Evolutionary conservation across 1,140 invertebrate genomes (phyloP).

Genomic region (Theocolax elegans): DNA sequence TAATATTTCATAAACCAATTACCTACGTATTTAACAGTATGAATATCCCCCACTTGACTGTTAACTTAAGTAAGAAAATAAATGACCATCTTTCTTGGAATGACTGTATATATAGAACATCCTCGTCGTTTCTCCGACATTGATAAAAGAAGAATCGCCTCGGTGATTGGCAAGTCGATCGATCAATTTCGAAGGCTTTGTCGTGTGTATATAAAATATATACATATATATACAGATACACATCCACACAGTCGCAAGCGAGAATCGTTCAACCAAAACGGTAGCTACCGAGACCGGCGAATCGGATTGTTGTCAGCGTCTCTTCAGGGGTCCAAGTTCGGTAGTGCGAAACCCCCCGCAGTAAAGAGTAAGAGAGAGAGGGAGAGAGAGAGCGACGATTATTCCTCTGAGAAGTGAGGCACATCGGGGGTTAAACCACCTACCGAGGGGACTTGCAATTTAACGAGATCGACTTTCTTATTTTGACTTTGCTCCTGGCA

Average conservation of each 20-base stretch:
- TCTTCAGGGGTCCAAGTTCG: constrained; percentile 38
- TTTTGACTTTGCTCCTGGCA: neutral
- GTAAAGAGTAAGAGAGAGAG: constrained; percentile 26
- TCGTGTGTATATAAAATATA: neutral
- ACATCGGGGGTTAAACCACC: constrained; percentile 57
- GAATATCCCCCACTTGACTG: no score
- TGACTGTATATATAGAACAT: constrained; percentile 10
- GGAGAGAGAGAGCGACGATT: constrained; percentile 46
- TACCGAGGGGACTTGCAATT: constrained; percentile 44
- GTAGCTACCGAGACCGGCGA: constrained; percentile 53
- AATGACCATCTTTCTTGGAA: constrained; percentile 6
- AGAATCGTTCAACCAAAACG: constrained; percentile 35
- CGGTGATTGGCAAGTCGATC: constrained; percentile 36
- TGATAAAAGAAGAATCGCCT: constrained; percentile 35
- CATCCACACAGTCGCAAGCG: neutral
- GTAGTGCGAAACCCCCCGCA: constrained; percentile 54
- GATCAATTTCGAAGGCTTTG: constrained; percentile 25
- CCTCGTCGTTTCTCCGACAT: no score
- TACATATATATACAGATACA: neutral
- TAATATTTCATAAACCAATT: no score
- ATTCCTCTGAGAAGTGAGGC: constrained; percentile 50
- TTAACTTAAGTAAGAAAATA: no score
- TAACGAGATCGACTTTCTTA: neutral
- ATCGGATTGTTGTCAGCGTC: constrained; percentile 39
- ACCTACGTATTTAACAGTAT: no score